phyloP scores from a whole-genome alignment of 1,140 invertebrate species.

The Aculops lycopersici region DNA sequence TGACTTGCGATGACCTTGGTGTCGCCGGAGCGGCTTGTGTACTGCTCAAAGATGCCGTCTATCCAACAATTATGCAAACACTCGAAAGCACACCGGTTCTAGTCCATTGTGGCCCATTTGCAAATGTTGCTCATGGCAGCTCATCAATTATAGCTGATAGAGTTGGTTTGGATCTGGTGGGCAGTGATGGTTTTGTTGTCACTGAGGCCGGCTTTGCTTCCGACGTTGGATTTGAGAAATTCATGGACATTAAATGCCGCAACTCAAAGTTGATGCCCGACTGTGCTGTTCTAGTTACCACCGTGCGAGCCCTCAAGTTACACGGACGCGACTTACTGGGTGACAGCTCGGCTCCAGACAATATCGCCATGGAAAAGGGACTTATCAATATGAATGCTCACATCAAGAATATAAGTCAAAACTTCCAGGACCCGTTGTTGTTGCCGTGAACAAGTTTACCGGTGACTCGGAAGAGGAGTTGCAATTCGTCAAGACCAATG shows the following conservation, averaged over 20 bases:
- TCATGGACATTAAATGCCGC: slow-evolving; percentile 90
- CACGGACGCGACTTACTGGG: slow-evolving; percentile 75
- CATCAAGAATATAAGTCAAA: slow-evolving; percentile 56
- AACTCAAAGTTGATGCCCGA: slow-evolving; percentile 47
- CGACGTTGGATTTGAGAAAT: slow-evolving; percentile 97
- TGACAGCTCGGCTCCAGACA: background rate
- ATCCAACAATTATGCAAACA: slow-evolving; percentile 85
- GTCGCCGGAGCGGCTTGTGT: slow-evolving; percentile 28
- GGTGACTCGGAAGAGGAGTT: slow-evolving; percentile 58
- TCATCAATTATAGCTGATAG: slow-evolving; percentile 80
- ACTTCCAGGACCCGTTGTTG: slow-evolving; percentile 66
- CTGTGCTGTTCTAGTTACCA: slow-evolving; percentile 67
- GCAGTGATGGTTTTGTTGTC: slow-evolving; percentile 57
- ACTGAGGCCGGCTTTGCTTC: slow-evolving; percentile 95
- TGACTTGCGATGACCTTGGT: slow-evolving; percentile 76
- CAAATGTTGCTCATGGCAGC: slow-evolving; percentile 92
- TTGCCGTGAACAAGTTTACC: slow-evolving; percentile 60
- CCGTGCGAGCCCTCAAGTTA: slow-evolving; percentile 82
- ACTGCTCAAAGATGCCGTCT: slow-evolving; percentile 63
- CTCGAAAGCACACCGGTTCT: slow-evolving; percentile 50
- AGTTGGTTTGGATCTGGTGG: slow-evolving; percentile 73
- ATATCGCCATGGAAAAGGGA: slow-evolving; percentile 41
- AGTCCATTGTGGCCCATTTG: slow-evolving; percentile 86
- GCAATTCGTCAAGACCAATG: slow-evolving; percentile 35
- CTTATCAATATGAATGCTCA: slow-evolving; percentile 69